Evolutionary conservation across 1,140 invertebrate species (phyloP), one percentile per base, ranked within the genome.

Genomic region (Leptinotarsa lineolata): DNA sequence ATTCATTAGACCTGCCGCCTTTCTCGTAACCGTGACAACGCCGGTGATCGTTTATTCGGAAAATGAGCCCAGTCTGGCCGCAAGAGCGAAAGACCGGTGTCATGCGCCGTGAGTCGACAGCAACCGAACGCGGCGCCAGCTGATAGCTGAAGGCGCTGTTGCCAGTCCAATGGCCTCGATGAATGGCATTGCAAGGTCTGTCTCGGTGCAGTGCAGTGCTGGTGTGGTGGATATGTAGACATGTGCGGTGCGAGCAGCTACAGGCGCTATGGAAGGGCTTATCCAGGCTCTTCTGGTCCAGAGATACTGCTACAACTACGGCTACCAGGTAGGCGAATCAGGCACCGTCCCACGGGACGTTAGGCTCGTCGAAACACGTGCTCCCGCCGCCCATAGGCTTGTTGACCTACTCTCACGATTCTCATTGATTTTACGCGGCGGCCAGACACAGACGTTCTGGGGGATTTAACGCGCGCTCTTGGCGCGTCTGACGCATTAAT

Each of bases 131-230:
- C 81, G 80, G 78, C 82, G 81, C 84, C 84, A 84, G 83, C 85
- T 85, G 85, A 84, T 83, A 80, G 81, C 81, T 78, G 76, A 79
- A 81, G 82, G 84, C 83, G 75, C 77, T 82, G 81, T 83, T 82
- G 81, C 82, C 81, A 83, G 84, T 81, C 80, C 85, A 85, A 84
- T 86, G 85, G 84, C 82, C 82, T 83, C 85, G 82, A 86, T 86
- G 84, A 88, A 87, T 87, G 86, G 86, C 86, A 87, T 88, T 87
- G 86, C 86, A 87, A 88, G 86, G 86, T 87, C 86, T 87, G 84
- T 79, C 78, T 82, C 82, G 82, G 81, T 81, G 82, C 83, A 82
- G 77, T 82, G 81, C 79, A 72, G 82, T 81, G 82, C 77, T 77
- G 48, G 68, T 72, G 74, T 54, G 39, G 60, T 44, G 60, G 66